These are phyloP conservation scores for Muntiacus reevesi DNA, from an alignment of 2,113 vertebrate species.

Conservation along the genomic window DNA sequence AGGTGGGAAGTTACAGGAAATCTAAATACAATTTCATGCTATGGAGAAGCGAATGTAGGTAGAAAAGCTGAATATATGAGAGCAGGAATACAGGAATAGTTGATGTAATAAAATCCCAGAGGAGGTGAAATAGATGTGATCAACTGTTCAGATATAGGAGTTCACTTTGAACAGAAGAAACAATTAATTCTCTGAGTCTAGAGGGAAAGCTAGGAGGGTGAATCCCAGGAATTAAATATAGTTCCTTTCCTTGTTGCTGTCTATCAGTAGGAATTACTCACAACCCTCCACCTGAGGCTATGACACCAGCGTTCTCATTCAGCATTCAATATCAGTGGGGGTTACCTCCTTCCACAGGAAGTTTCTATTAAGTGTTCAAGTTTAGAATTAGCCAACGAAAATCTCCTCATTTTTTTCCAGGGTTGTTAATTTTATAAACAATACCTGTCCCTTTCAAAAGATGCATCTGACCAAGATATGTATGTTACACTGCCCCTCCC, in stretches of 20 bases:
- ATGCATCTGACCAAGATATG: background rate
- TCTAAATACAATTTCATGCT: background rate
- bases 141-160: background rate
- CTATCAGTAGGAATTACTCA: background rate
- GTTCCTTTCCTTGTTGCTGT: background rate
- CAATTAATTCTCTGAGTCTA: background rate
- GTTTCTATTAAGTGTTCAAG: background rate
- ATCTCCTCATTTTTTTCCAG: background rate
- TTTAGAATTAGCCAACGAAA: background rate
- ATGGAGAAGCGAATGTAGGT: background rate
- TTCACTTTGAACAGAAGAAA: constrained; percentile 28
- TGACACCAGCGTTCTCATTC: background rate
- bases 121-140: background rate
- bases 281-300: background rate
- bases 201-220: background rate
- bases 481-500: background rate
- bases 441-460: background rate
- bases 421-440: background rate
- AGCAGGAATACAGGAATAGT: background rate
- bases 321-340: background rate
- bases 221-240: background rate
- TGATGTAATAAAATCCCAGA: background rate
- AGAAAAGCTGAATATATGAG: background rate
- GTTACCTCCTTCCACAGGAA: background rate
- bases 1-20: background rate